Evolutionary conservation across 2,888 invertebrate species (phyloP), one percentile per base, ranked within the genome.

Genomic region (Hydrotaea diabolus): DNA sequence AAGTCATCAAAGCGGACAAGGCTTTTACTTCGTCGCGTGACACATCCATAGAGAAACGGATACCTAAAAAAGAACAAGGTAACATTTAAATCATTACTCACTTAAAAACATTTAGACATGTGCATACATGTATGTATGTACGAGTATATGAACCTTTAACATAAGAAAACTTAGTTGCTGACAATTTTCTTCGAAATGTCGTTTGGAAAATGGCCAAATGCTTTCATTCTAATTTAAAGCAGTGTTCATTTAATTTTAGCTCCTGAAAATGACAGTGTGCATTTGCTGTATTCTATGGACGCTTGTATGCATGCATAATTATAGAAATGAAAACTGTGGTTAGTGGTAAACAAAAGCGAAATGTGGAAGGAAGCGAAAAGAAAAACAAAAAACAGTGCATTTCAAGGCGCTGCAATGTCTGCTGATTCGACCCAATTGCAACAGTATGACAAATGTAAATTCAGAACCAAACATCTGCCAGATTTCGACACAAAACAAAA

Each of bases 1-100:
- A 96, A 11, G 97, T 96, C 96, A 97, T 97, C 88, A 97, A 92
- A 36, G 96, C 95, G 0, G 96, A 95, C 84, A 97, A 92, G n/a
- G 96, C 97, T 91, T 95, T 96, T 64, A 97, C 96, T 90, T 96
- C 96, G 89, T 95, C 96, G 77, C 95, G 93, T 86, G 95, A 93
- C 2, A 96, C 96, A 87, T 94, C 93, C 86, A 93, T 90, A 4
- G 95, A 94, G 92, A 94, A 96, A 86, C 96, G 94, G 87, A 96
- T 95, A 90, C 95, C 96, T 94, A 88, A 86, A 21, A n/a, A 5
- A 69, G 80, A 79, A 43, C 19, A 19, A 79, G 57, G 36, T 21
- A 26, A 72, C 15, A 72, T 39, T 26, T 39, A 39, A 8, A 11
- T 4, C 31, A 77, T 85, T 72, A 85, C 75, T 79, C 80, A 78